These are phyloP conservation scores for Brotogeris chrysoptera DNA, from an alignment of 2,797 vertebrate genomes.

Conservation along the genomic window DNA sequence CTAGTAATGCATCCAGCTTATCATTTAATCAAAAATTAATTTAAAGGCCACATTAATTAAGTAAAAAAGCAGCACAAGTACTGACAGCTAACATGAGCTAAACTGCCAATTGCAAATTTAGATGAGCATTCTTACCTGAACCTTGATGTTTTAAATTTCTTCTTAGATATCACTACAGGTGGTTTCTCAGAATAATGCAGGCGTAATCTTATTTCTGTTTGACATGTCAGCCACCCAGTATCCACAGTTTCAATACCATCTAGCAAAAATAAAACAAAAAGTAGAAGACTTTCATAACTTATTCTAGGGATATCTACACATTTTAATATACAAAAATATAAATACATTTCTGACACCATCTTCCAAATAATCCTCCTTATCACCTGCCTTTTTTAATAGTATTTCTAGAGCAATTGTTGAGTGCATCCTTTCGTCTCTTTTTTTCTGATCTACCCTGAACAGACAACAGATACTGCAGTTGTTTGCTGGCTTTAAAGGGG, in stretches of 20 bases:
- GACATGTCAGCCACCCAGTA: conserved; percentile 95
- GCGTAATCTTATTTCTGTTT: conserved; percentile 94
- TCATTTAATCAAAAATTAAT: neutral
- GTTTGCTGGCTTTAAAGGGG: neutral
- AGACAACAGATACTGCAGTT: neutral
- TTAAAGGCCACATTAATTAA: neutral
- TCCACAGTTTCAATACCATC: conserved; percentile 88
- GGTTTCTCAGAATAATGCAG: conserved; percentile 91
- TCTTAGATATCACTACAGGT: conserved; percentile 95
- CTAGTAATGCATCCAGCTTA: neutral
- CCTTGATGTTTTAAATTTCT: conserved; percentile 95
- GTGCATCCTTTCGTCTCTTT: neutral
- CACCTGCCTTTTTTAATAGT: neutral
- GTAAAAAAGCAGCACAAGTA: neutral
- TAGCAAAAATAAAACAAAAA: conserved; percentile 66
- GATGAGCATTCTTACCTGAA: conserved; percentile 85
- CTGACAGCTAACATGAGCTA: neutral
- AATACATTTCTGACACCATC: neutral
- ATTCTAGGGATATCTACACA: neutral
- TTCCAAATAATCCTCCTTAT: neutral
- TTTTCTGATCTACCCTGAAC: neutral
- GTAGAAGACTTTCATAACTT: neutral
- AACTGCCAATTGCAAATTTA: neutral
- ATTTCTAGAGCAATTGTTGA: neutral
- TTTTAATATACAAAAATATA: neutral